These are phyloP conservation scores for Melieria picta DNA, from an alignment of 2,888 invertebrate genomes.

Conservation along the genomic window DNA sequence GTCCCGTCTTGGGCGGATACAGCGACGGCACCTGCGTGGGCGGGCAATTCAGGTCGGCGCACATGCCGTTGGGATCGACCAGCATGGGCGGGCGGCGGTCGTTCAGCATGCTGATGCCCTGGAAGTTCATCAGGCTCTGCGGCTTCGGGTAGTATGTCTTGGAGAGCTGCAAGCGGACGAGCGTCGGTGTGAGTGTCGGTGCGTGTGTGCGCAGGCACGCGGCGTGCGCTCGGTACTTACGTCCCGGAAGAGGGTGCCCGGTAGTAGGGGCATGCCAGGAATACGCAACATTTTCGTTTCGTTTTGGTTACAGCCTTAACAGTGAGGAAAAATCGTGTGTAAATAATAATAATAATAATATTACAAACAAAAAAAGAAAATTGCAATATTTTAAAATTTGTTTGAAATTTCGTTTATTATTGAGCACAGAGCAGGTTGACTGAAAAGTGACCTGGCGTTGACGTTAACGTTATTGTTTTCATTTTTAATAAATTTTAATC, in stretches of 20 bases:
- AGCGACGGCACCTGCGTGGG: conserved; percentile 73
- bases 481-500: conserved; percentile 1
- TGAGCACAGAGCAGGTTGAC: neutral
- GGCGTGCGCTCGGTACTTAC: conserved; percentile 67
- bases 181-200: neutral
- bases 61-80: conserved; percentile 69
- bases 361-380: neutral
- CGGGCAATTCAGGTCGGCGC: conserved; percentile 65
- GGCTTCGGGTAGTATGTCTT: conserved; percentile 73
- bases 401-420: conserved; percentile 4
- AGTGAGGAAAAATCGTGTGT: too few species aligned
- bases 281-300: conserved; percentile 68
- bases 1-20: conserved; percentile 79
- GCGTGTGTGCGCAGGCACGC: too few species aligned
- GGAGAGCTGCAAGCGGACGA: conserved; percentile 68
- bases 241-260: conserved; percentile 76
- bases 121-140: conserved; percentile 72
- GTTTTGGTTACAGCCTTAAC: neutral
- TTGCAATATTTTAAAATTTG: neutral
- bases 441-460: neutral
- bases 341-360: too few species aligned
- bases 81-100: conserved; percentile 72
- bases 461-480: neutral
- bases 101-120: conserved; percentile 71
- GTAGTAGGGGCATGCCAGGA: conserved; percentile 77